Conservation (phyloP, 2,888 invertebrate genomes). For the Cephus nigrinus region DNA sequence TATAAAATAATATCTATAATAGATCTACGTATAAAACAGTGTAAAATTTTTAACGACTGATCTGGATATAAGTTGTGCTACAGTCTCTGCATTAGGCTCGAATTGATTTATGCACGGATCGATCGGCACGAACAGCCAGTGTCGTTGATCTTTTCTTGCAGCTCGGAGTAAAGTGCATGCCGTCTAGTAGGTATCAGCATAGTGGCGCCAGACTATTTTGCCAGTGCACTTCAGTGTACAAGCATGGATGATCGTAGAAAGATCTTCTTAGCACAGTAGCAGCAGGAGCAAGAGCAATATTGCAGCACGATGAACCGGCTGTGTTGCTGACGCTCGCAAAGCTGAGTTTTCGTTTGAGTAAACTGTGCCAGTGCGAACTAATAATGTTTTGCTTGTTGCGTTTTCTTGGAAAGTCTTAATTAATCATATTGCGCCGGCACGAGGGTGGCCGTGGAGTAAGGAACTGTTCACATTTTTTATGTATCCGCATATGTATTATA, state of each 20-base stretch:
- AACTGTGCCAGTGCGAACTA: slow-evolving; percentile 55
- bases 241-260: background rate
- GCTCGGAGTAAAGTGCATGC: background rate
- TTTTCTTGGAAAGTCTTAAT: slow-evolving; percentile 60
- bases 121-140: background rate
- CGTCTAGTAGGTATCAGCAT: background rate
- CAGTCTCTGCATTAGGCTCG: background rate
- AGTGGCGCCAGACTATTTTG: slow-evolving; percentile 2
- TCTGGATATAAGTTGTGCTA: background rate
- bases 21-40: background rate
- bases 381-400: slow-evolving; percentile 59
- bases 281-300: background rate
- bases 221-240: background rate
- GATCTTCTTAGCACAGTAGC: background rate
- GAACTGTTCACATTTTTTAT: background rate
- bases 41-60: background rate
- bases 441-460: background rate
- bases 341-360: slow-evolving; percentile 32
- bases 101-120: background rate
- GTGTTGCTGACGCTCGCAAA: background rate
- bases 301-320: background rate
- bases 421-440: slow-evolving; percentile 43
- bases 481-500: too few species aligned
- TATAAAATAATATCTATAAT: background rate
- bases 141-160: background rate